Evolutionary conservation across 2,888 invertebrate species (phyloP).

Genomic region (Sisyra nigra): DNA sequence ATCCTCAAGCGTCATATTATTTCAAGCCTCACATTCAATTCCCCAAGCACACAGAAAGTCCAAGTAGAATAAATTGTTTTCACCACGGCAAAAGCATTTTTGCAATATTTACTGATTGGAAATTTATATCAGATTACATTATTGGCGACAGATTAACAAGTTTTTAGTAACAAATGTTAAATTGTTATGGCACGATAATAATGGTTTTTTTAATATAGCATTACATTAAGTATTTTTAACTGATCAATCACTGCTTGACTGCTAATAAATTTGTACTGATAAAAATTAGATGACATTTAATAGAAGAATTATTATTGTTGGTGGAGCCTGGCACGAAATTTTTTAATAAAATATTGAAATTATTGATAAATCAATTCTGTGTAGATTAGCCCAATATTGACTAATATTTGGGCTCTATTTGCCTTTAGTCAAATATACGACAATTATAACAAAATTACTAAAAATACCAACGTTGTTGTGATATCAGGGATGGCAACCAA

Average conservation of each 20-base stretch:
- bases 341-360: background rate
- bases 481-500: background rate
- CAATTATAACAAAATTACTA: background rate
- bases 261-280: no score
- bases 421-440: background rate
- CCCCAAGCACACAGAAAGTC: background rate
- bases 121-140: no score
- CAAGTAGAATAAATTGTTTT: background rate
- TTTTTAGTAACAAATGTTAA: no score
- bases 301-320: background rate
- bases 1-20: constrained; percentile 90
- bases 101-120: no score
- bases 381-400: background rate
- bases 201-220: no score
- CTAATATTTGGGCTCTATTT: constrained; percentile 1
- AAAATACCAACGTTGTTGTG: no score
- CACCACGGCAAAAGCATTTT: no score
- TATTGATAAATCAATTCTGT: constrained; percentile 6
- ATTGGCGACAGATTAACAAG: no score
- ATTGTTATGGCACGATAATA: background rate
- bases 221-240: no score
- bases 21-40: background rate
- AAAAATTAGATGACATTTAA: background rate
- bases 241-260: no score
- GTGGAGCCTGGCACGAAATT: background rate